These are phyloP conservation scores for Mylabris sibirica DNA, from an alignment of 2,888 invertebrate genomes.

Conservation along the genomic window DNA sequence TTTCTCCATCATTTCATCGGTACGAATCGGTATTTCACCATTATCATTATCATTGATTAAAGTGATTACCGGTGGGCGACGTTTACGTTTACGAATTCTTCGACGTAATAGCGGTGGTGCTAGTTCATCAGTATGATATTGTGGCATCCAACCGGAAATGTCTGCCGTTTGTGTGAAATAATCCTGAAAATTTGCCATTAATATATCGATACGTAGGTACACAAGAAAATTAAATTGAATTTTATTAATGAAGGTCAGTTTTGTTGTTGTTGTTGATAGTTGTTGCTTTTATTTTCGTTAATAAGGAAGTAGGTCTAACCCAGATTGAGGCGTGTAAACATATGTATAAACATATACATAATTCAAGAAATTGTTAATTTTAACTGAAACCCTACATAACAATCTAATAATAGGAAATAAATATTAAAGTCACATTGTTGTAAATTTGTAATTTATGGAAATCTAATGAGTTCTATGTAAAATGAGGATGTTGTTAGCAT, in stretches of 20 bases:
- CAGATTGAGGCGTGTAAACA: background rate
- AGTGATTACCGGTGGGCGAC: slow-evolving; percentile 64
- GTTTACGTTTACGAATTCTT: slow-evolving; percentile 68
- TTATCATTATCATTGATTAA: slow-evolving; percentile 38
- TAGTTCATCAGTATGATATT: slow-evolving; percentile 32
- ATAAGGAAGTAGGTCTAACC: slow-evolving; percentile 25
- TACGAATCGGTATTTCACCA: slow-evolving; percentile 19
- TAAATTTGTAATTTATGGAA: background rate
- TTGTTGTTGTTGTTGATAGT: slow-evolving; percentile 23
- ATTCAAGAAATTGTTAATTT: slow-evolving; percentile 1
- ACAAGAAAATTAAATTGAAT: slow-evolving; percentile 46
- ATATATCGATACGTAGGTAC: background rate
- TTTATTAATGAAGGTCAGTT: slow-evolving; percentile 30
- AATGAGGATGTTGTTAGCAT: background rate
- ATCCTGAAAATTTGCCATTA: slow-evolving; percentile 41
- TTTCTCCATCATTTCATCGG: slow-evolving; percentile 47
- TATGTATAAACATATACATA: background rate
- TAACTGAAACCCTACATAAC: background rate
- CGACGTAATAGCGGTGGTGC: slow-evolving; percentile 57
- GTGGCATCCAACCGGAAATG: slow-evolving; percentile 56
- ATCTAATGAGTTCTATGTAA: background rate
- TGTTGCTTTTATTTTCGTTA: background rate
- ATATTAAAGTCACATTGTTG: background rate
- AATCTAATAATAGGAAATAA: background rate
- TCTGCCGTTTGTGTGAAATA: slow-evolving; percentile 31